These are phyloP conservation scores for Bombus superbus DNA, from an alignment of 1,140 invertebrate genomes.

Conservation along the genomic window DNA sequence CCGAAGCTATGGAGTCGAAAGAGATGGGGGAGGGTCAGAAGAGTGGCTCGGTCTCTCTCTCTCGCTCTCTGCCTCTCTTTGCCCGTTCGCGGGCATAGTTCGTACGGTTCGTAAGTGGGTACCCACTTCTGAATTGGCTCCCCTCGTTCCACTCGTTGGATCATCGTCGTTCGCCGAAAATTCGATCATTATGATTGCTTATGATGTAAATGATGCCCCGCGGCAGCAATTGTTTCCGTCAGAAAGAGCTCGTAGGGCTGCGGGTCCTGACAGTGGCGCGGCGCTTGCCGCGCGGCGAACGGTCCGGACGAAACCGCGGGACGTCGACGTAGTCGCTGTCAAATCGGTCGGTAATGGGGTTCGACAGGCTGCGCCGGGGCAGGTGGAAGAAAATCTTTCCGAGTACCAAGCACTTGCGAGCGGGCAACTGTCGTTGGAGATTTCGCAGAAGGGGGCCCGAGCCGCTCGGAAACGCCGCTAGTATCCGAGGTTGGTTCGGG, in stretches of 20 bases:
- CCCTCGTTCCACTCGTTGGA: slow-evolving; percentile 78
- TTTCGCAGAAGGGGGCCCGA: neutral
- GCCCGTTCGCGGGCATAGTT: slow-evolving; percentile 49
- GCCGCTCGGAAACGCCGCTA: too few relatives aligned
- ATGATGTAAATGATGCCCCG: slow-evolving; percentile 83
- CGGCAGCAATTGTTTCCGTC: slow-evolving; percentile 82
- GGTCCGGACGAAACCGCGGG: slow-evolving; percentile 49
- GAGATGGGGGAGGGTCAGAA: slow-evolving; percentile 66
- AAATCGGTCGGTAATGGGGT: slow-evolving; percentile 34
- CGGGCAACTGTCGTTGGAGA: neutral
- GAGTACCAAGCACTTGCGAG: neutral
- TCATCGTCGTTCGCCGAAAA: slow-evolving; percentile 82
- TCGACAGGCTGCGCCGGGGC: slow-evolving; percentile 22
- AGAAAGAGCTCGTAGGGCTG: slow-evolving; percentile 75
- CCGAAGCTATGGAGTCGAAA: slow-evolving; percentile 69
- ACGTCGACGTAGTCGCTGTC: slow-evolving; percentile 19
- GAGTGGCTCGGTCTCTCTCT: slow-evolving; percentile 18
- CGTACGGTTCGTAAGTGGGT: slow-evolving; percentile 78
- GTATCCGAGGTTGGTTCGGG: too few relatives aligned
- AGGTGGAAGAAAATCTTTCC: slow-evolving; percentile 49
- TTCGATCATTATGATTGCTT: slow-evolving; percentile 84
- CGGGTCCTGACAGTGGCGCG: slow-evolving; percentile 58
- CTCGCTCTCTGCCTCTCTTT: slow-evolving; percentile 14
- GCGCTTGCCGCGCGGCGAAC: slow-evolving; percentile 22
- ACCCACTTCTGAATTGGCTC: slow-evolving; percentile 82